phyloP scores from a whole-genome alignment of 2,888 invertebrate genomes.

The Athrips mouffetella region DNA sequence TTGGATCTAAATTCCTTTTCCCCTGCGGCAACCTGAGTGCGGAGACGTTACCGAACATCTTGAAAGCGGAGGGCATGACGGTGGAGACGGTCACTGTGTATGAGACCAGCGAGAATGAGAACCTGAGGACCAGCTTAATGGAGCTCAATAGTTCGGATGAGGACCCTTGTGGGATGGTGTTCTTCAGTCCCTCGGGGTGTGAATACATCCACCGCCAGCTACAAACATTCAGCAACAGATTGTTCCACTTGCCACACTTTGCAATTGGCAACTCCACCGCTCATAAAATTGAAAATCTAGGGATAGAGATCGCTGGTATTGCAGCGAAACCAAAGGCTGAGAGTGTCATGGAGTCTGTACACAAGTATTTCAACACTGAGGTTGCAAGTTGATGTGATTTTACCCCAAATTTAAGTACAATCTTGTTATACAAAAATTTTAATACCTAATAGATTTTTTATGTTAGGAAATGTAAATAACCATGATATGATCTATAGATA shows the following conservation, averaged over 20 bases:
- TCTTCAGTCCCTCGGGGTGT: conserved; percentile 69
- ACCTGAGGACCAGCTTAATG: conserved; percentile 48
- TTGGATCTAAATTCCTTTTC: conserved; percentile 51
- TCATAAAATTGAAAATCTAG: conserved; percentile 63
- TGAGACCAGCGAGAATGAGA: conserved; percentile 62
- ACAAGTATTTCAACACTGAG: conserved; percentile 40
- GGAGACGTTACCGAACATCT: conserved; percentile 48
- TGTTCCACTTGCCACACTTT: conserved; percentile 57
- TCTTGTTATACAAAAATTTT: neutral
- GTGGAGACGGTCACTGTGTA: conserved; percentile 60
- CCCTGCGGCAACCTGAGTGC: conserved; percentile 64
- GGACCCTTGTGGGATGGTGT: conserved; percentile 55
- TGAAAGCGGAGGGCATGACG: conserved; percentile 38
- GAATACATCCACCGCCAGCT: conserved; percentile 64
- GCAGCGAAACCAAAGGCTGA: conserved; percentile 52
- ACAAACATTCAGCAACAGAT: conserved; percentile 58
- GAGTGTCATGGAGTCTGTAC: conserved; percentile 49
- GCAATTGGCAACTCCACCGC: conserved; percentile 71
- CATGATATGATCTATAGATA: too few species aligned
- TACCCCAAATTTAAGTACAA: neutral
- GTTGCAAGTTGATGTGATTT: neutral
- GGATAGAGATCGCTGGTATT: conserved; percentile 63
- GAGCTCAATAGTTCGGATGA: conserved; percentile 38
- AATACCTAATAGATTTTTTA: neutral
- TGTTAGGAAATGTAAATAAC: neutral